Conservation (phyloP, 2,113 vertebrate species). For the Xiphophorus couchianus region DNA sequence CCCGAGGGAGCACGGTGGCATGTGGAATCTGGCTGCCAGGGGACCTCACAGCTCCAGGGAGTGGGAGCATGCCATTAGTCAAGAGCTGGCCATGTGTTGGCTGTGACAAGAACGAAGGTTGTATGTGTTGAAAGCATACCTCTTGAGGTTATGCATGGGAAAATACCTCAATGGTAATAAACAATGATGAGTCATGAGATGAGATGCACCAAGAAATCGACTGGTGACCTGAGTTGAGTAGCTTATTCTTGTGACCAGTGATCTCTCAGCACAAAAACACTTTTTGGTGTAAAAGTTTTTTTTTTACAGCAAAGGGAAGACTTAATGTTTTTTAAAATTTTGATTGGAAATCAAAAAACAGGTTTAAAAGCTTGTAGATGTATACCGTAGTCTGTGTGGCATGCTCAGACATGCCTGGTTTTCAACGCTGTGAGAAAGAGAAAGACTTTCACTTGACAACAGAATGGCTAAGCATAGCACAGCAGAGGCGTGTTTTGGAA, state of each 20-base stretch:
- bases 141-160: slow-evolving; percentile 29
- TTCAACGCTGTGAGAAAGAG: background rate
- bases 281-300: background rate
- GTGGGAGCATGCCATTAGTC: slow-evolving; percentile 63
- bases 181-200: too few species aligned
- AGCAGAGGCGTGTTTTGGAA: too few species aligned
- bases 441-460: background rate
- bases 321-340: background rate
- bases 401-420: background rate
- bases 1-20: slow-evolving; percentile 54
- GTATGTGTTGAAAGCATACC: slow-evolving; percentile 30
- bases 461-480: too few species aligned
- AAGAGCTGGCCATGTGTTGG: slow-evolving; percentile 50
- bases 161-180: slow-evolving; percentile 22
- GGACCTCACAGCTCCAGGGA: slow-evolving; percentile 56
- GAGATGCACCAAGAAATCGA: too few species aligned
- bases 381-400: background rate
- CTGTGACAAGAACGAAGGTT: slow-evolving; percentile 42
- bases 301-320: background rate
- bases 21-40: slow-evolving; percentile 45
- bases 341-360: background rate
- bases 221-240: too few species aligned
- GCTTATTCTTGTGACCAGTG: background rate
- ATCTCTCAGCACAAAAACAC: background rate
- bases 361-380: background rate